Evolutionary conservation across 1,140 invertebrate species (phyloP).

Genomic region (Saccostrea echinata): DNA sequence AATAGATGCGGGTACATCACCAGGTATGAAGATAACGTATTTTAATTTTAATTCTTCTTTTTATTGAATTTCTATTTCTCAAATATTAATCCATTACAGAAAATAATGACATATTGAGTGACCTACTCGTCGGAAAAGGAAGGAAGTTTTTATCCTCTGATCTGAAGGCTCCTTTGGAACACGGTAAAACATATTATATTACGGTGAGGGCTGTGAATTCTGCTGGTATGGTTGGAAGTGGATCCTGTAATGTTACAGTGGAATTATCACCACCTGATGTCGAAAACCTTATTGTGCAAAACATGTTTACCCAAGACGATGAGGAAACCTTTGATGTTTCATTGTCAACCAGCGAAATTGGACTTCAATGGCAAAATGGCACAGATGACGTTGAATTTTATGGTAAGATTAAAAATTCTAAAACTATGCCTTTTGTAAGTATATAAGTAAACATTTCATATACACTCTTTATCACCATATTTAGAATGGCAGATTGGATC

Average conservation of each 20-base stretch:
- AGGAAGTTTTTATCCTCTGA: not conserved
- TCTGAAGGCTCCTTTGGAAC: not conserved
- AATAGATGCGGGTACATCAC: constrained; percentile 42
- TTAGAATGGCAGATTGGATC: not conserved
- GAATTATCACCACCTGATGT: not conserved
- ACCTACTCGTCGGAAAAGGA: not conserved
- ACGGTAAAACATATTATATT: not conserved
- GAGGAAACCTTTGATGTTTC: not conserved
- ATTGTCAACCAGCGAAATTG: not conserved
- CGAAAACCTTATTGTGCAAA: not conserved
- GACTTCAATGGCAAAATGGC: not conserved
- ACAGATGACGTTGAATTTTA: not conserved
- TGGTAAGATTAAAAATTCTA: not conserved
- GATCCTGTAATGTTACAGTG: not conserved
- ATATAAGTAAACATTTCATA: not conserved
- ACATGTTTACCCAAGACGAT: not conserved
- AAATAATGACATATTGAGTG: not conserved
- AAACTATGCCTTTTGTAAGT: not conserved
- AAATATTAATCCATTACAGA: not conserved
- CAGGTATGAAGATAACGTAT: not conserved
- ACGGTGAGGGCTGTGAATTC: not conserved
- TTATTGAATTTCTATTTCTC: not conserved
- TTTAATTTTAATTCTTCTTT: not conserved
- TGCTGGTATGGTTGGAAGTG: not conserved
- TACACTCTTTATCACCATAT: not conserved